Base-by-base conservation (phyloP, 2,113 vertebrate species). In the Baryphthengus martii region DNA sequence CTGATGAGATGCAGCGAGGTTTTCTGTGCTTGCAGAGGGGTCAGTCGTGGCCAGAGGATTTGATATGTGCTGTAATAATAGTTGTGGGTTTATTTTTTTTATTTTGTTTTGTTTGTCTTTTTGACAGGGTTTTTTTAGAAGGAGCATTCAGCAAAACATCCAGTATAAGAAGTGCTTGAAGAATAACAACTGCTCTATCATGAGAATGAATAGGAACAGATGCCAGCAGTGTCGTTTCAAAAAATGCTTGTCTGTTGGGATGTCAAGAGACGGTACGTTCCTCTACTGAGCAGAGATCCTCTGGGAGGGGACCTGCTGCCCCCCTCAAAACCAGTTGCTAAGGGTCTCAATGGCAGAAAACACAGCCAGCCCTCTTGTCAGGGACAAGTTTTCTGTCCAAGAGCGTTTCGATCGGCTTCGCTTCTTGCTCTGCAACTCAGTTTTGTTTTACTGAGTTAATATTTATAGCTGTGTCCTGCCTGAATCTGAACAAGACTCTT, bases 91-190 rank as follows among this genome's bases (percentile, higher is more conserved):
- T 55, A 15, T 13, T 11, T 19, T 52, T 52, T 52, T 0, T n/a
- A n/a, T n/a, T 31, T 61, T 75, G 76, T 23, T 23, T 90, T 94
- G 74, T 92, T 95, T 74, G 39, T 63, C 82, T 97, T 50, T 91
- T 95, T 75, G n/a, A 73, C 94, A 99, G 99, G 99, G 99, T 11
- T 99, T 99, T 97, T 99, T 99, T 96, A 98, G 99, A 95, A 98
- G 99, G 90, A 99, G 99, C 97, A 99, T 99, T 97, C 99, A 99
- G 97, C 99, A 99, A 97, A 99, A 99, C 95, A 99, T 99, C 94
- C 99, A 99, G 85, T 99, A 99, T 91, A 99, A 99, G 97, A 99
- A 99, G 98, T 99, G 99, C 98, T 98, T 99, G 89, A 99, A 99
- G 98, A 99, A 98, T 91, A 99, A 99, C 90, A 99, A 98, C 98